A percentile compares a stretch with the other conserved stretches of the same genome.
These are phyloP conservation scores for Drosophila fuyamai DNA, from an alignment of 1,140 invertebrate genomes.

Conservation along the genomic window DNA sequence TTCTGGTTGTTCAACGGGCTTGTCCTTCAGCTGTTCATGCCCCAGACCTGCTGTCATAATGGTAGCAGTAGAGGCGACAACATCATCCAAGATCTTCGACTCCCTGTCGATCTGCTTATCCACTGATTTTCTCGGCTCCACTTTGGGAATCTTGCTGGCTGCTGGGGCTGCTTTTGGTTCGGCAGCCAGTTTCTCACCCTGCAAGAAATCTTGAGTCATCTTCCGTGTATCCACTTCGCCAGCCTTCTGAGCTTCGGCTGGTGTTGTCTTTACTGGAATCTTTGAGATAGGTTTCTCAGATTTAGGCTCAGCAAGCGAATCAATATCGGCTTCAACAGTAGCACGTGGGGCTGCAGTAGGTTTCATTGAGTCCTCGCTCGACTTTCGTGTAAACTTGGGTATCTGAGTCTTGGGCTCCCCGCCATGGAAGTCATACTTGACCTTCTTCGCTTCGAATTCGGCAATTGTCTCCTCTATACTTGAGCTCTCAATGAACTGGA, in stretches of 20 bases:
- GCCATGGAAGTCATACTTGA: slow-evolving; percentile 76
- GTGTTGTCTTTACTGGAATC: slow-evolving; percentile 62
- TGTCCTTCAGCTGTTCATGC: slow-evolving; percentile 30
- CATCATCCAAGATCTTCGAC: slow-evolving; percentile 53
- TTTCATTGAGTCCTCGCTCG: slow-evolving; percentile 55
- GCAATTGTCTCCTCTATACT: slow-evolving; percentile 80
- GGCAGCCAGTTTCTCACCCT: slow-evolving; percentile 51
- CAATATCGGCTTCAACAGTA: slow-evolving; percentile 50
- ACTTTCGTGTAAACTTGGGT: slow-evolving; percentile 63
- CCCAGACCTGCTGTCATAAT: slow-evolving; percentile 68
- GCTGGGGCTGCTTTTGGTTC: slow-evolving; percentile 55
- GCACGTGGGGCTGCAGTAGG: slow-evolving; percentile 72
- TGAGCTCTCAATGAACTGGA: slow-evolving; percentile 56
- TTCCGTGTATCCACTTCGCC: slow-evolving; percentile 61
- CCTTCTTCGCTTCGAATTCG: slow-evolving; percentile 79
- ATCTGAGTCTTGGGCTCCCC: slow-evolving; percentile 75
- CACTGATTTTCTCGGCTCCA: slow-evolving; percentile 65
- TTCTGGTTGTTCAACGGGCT: slow-evolving; percentile 33
- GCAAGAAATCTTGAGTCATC: slow-evolving; percentile 74
- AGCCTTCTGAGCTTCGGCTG: slow-evolving; percentile 25
- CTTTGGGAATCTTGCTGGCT: slow-evolving; percentile 72
- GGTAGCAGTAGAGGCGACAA: slow-evolving; percentile 55
- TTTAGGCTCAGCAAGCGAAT: slow-evolving; percentile 47
- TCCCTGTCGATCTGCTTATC: slow-evolving; percentile 59
- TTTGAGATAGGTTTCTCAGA: slow-evolving; percentile 62